A percentile compares a stretch with the other conserved stretches of the same genome.
These are phyloP conservation scores for Syrrhaptes paradoxus DNA, from an alignment of 2,113 vertebrate species.

Conservation along the genomic window DNA sequence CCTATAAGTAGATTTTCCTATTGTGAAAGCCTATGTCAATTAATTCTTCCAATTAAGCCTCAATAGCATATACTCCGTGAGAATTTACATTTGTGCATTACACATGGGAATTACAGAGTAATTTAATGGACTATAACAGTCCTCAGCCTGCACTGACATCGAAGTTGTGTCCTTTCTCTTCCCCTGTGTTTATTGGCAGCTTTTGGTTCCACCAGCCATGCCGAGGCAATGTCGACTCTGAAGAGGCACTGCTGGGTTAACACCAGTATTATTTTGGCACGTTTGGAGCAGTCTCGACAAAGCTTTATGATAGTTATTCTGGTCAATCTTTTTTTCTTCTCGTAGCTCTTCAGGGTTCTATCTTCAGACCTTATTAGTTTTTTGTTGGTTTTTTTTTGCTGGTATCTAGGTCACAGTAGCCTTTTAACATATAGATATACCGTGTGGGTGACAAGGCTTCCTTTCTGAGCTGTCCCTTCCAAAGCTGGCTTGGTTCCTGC, in stretches of 20 bases:
- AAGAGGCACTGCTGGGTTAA: conserved; percentile 54
- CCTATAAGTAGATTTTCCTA: conserved; percentile 1
- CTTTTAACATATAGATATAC: conserved; percentile 58
- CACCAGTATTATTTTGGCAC: conserved; percentile 17
- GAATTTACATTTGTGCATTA: conserved; percentile 38
- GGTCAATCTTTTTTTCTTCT: neutral
- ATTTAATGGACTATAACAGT: conserved; percentile 40
- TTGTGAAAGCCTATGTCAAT: neutral
- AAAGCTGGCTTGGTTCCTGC: conserved; percentile 5
- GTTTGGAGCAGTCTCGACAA: conserved; percentile 26
- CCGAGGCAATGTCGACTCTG: conserved; percentile 11
- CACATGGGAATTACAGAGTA: neutral
- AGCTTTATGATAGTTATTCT: neutral
- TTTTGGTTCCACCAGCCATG: conserved; percentile 37
- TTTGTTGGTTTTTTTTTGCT: conserved; percentile 53
- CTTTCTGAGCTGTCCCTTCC: conserved; percentile 47
- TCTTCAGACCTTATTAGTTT: conserved; percentile 36
- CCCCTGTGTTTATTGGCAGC: conserved; percentile 46
- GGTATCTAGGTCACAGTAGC: conserved; percentile 32
- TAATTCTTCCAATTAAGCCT: conserved; percentile 26
- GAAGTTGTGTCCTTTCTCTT: conserved; percentile 25
- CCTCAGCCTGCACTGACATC: neutral
- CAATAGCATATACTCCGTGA: neutral
- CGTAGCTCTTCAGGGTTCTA: neutral
- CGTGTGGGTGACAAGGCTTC: conserved; percentile 40